Percentiles rank a stretch among this genome's conserved stretches.
Evolutionary conservation across 2,888 invertebrate genomes (phyloP).

Genomic region (Macrophya alboannulata): DNA sequence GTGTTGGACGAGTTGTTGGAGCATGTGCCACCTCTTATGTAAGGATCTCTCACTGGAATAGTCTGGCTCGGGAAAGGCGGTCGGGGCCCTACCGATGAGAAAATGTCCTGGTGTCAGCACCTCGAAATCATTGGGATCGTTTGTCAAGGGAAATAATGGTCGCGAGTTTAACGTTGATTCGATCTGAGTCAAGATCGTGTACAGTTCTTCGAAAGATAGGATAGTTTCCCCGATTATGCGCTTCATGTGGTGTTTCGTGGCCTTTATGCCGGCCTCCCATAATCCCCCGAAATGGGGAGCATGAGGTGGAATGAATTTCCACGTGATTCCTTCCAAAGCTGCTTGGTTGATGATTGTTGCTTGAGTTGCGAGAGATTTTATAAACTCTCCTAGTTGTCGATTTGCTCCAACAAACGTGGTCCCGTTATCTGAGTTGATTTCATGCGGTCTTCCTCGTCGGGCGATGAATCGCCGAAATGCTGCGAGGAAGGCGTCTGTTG

Average conservation of each 20-base stretch:
- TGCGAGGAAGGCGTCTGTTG: neutral
- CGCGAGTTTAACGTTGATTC: neutral
- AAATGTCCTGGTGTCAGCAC: neutral
- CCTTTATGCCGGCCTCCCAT: neutral
- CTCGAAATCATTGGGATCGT: neutral
- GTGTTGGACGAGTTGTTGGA: neutral
- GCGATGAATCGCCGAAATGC: neutral
- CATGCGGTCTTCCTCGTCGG: neutral
- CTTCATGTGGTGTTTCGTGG: too few species aligned
- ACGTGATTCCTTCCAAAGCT: neutral
- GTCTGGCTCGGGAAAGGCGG: neutral
- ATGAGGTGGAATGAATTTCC: neutral
- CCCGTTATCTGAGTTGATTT: neutral
- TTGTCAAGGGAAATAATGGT: neutral
- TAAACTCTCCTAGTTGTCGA: neutral
- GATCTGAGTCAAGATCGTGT: neutral
- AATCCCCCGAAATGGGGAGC: neutral
- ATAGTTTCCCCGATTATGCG: neutral
- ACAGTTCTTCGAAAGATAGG: neutral
- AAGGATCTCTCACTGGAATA: neutral
- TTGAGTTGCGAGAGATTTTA: neutral
- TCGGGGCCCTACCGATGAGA: neutral
- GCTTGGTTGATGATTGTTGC: neutral
- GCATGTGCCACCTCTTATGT: neutral
- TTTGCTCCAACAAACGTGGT: neutral